These are phyloP conservation scores for Oostethus manadensis DNA, from an alignment of 2,113 vertebrate species.

Conservation along the genomic window DNA sequence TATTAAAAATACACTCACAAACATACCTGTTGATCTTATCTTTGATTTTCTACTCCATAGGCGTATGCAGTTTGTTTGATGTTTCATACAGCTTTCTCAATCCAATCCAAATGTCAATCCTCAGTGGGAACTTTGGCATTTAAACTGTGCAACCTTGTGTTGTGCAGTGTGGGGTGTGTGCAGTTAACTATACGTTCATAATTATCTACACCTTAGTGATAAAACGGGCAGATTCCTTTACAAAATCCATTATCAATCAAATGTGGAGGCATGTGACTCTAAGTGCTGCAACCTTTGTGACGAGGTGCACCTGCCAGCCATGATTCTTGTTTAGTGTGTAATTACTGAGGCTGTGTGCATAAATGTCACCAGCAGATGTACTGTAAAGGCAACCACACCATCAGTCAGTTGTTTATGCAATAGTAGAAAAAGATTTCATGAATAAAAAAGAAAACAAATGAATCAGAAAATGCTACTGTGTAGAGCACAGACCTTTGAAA, in stretches of 20 bases:
- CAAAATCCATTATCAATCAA: conserved; percentile 47
- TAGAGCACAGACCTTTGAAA: too few species aligned
- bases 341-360: conserved; percentile 89
- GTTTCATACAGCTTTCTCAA: conserved; percentile 42
- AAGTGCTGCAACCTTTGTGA: conserved; percentile 88
- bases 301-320: conserved; percentile 86
- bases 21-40: conserved; percentile 5
- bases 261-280: conserved; percentile 78
- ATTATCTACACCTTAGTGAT: conserved; percentile 34
- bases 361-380: conserved; percentile 98
- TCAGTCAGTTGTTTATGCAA: conserved; percentile 93
- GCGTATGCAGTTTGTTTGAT: conserved; percentile 28
- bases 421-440: conserved; percentile 69
- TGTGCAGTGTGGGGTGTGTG: conserved; percentile 49
- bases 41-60: conserved; percentile 35
- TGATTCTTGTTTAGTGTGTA: conserved; percentile 89
- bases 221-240: background rate
- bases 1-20: background rate
- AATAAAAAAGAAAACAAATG: conserved; percentile 86
- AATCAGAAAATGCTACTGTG: conserved; percentile 51
- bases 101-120: conserved; percentile 71
- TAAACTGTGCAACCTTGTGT: conserved; percentile 59
- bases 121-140: conserved; percentile 74
- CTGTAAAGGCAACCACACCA: conserved; percentile 86
- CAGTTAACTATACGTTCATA: conserved; percentile 61